Conservation (phyloP, 1,140 invertebrate genomes). For the Megathymus violae region DNA sequence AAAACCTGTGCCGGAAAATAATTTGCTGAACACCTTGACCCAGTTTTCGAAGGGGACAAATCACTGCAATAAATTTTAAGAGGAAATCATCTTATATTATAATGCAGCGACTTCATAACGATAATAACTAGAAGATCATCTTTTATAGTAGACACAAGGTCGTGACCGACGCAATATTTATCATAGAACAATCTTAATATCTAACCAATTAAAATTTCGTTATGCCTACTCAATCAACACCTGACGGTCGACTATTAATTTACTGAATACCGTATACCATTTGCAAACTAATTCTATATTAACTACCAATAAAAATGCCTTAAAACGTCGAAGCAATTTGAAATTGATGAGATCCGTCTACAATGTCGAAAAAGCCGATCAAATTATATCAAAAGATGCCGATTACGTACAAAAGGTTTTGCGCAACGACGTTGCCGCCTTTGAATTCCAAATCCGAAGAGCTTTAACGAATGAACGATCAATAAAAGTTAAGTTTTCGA, state of each 20-base stretch:
- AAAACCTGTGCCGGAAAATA: conserved; percentile 60
- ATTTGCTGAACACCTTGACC: conserved; percentile 73
- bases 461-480: conserved; percentile 8
- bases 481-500: conserved; percentile 42
- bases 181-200: no score
- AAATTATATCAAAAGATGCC: conserved; percentile 7
- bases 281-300: conserved; percentile 8
- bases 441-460: conserved; percentile 17
- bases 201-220: no score
- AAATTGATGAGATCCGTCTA: conserved; percentile 6
- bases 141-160: not conserved
- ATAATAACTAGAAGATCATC: not conserved
- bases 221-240: not conserved
- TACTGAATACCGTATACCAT: conserved; percentile 1
- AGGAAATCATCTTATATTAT: conserved; percentile 14
- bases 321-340: not conserved
- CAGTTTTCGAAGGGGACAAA: conserved; percentile 40
- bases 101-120: conserved; percentile 5
- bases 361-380: conserved; percentile 18
- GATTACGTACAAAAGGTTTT: conserved; percentile 16
- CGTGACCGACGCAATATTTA: no score
- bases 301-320: not conserved
- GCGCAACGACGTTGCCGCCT: conserved; percentile 6
- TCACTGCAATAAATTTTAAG: conserved; percentile 38
- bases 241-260: not conserved